Evolutionary conservation across 2,888 invertebrate genomes (phyloP), one percentile per base, ranked within the genome.

Genomic region (Sarcophaga caerulescens): DNA sequence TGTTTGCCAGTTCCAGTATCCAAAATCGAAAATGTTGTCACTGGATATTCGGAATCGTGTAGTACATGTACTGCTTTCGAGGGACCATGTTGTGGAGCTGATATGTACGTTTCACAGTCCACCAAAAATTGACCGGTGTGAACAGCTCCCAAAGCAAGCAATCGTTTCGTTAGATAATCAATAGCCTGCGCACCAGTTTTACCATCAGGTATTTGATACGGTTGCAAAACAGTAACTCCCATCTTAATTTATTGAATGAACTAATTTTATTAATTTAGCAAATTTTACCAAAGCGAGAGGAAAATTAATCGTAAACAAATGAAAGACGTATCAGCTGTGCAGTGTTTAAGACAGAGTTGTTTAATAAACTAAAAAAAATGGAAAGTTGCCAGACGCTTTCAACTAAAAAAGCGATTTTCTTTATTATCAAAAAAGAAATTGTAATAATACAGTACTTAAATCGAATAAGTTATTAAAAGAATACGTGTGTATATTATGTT

Each of bases 21-120:
- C 10, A 99, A 94, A 45, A 98, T 95, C 11, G 98, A 97, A 93
- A 98, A 99, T 3, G 98, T 98, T 0, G 98, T 97, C 0, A 98
- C 98, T 0, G 99, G 99, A 91, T 98, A 97, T 92, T 99, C 99
- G 0, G 98, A 98, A 93, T 99, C 98, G 93, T 99, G 98, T 11
- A 99, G 94, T n/a, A 99, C 96, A 93, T 98, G 98, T 0, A 98
- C 96, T 0, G 97, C 96, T 90, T 97, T 95, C 84, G 96, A 96
- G 69, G 95, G 95, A 5, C 96, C 97, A 84, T 91, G 92, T 6
- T 90, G 90, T 1, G 96, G 96, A 66, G 96, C 95, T 0, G 97
- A 97, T 62, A 96, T 96, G 91, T 97, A 98, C 0, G 98, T 98
- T 93, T 99, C 99, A 90, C 99, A 99, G 91, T 99, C 99, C 0